These are phyloP conservation scores for Seriola rivoliana DNA, from an alignment of 2,113 vertebrate genomes.

Conservation along the genomic window DNA sequence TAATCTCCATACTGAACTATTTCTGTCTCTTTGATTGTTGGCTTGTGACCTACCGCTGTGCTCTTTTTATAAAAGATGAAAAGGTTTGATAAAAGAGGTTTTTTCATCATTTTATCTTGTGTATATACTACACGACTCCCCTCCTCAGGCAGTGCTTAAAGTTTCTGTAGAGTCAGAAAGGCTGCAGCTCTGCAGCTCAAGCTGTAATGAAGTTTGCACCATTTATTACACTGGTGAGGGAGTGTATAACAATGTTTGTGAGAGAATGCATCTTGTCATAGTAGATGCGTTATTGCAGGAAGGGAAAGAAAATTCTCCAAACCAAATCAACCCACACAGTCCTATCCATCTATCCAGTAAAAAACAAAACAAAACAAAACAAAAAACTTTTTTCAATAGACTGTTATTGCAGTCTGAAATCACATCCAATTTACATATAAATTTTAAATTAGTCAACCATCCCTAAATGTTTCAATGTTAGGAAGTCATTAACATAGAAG, in stretches of 20 bases:
- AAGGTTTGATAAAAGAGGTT: neutral
- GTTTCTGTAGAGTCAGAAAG: neutral
- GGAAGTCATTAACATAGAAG: too few species aligned
- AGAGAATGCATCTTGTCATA: neutral
- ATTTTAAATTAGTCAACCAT: neutral
- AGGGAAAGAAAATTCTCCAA: neutral
- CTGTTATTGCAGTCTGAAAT: neutral
- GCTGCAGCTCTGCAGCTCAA: neutral
- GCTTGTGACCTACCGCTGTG: conserved; percentile 6
- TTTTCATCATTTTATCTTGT: conserved; percentile 14
- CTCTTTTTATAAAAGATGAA: conserved; percentile 6
- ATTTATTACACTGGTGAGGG: neutral
- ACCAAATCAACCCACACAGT: neutral
- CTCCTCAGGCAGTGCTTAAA: neutral
- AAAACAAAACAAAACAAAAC: neutral
- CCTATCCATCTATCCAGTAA: neutral
- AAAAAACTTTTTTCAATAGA: neutral
- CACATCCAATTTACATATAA: neutral
- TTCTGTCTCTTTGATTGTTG: neutral
- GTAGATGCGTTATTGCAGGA: neutral
- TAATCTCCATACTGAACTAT: neutral
- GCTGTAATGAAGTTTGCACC: neutral
- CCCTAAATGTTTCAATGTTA: too few species aligned
- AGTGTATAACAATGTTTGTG: neutral
- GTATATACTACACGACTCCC: neutral